A percentile compares a stretch with the other conserved stretches of the same genome.
Conservation (phyloP, 1,140 invertebrate species). For the Caenorhabditis elegans region DNA sequence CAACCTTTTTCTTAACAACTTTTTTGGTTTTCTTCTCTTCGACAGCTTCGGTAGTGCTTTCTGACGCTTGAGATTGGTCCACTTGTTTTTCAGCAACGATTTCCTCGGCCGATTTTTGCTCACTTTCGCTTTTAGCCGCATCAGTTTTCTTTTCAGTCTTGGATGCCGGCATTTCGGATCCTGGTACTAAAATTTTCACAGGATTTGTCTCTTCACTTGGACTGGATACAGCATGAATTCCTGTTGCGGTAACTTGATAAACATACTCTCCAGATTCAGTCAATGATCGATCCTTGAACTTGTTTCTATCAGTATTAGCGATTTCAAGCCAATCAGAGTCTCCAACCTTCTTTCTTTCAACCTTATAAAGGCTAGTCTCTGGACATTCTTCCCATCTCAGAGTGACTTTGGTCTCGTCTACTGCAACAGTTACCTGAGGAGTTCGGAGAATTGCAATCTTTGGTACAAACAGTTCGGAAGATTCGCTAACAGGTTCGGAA, state of each 20-base stretch:
- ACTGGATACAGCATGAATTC: conserved; percentile 19
- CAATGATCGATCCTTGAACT: conserved; percentile 43
- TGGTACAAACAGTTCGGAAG: conserved; percentile 34
- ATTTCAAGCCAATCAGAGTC: conserved; percentile 46
- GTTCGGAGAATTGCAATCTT: conserved; percentile 13
- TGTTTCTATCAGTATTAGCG: conserved; percentile 43
- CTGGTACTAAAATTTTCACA: not conserved
- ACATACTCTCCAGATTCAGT: conserved; percentile 41
- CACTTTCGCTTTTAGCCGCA: not conserved
- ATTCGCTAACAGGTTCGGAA: not conserved
- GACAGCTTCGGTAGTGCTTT: not conserved
- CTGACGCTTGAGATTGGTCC: not conserved
- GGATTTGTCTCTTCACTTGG: conserved; percentile 39
- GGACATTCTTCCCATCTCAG: conserved; percentile 44
- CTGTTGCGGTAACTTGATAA: conserved; percentile 52
- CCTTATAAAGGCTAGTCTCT: conserved; percentile 34
- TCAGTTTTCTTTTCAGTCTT: not conserved
- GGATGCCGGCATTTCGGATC: conserved; percentile 9
- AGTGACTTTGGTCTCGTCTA: conserved; percentile 41
- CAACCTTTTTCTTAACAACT: conserved; percentile 6
- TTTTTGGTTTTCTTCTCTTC: conserved; percentile 47
- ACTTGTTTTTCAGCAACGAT: not conserved
- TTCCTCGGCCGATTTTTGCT: not conserved
- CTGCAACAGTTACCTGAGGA: conserved; percentile 37
- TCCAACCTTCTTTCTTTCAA: conserved; percentile 40